Percentiles rank a stretch among this genome's conserved stretches.
Conservation (phyloP, 2,888 invertebrate genomes). For the Tromatobia lineatoria region DNA sequence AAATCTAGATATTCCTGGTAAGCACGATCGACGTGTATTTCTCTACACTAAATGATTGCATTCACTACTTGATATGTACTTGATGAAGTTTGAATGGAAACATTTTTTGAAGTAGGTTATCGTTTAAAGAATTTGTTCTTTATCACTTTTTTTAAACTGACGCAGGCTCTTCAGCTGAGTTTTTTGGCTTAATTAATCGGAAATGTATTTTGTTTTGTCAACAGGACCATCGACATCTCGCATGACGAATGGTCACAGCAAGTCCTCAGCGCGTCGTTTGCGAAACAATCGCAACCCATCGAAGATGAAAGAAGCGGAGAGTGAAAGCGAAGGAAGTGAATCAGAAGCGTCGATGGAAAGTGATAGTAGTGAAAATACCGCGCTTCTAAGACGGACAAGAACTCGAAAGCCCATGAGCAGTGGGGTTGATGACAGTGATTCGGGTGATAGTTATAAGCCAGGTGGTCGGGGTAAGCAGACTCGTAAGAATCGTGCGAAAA, state of each 20-base stretch:
- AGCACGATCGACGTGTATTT: background rate
- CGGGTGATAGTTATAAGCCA: conserved; percentile 87
- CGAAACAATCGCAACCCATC: conserved; percentile 70
- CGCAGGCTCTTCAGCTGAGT: too few species aligned
- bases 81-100: too few species aligned
- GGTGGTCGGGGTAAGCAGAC: conserved; percentile 82
- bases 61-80: too few species aligned
- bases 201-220: conserved; percentile 32
- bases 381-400: conserved; percentile 77
- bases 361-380: conserved; percentile 77
- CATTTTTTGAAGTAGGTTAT: too few species aligned
- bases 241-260: conserved; percentile 81
- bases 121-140: too few species aligned
- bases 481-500: conserved; percentile 80
- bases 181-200: too few species aligned
- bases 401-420: conserved; percentile 78
- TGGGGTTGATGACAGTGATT: conserved; percentile 84
- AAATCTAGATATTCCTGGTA: conserved; percentile 76
- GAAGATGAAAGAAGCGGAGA: conserved; percentile 70
- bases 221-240: conserved; percentile 83
- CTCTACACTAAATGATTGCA: background rate
- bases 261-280: conserved; percentile 76
- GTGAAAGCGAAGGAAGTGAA: conserved; percentile 79
- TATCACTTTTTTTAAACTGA: too few species aligned
- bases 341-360: conserved; percentile 79